Evolutionary conservation across 2,113 vertebrate genomes (phyloP), one percentile per base, ranked within the genome.

Genomic region (Phoenicopterus ruber): DNA sequence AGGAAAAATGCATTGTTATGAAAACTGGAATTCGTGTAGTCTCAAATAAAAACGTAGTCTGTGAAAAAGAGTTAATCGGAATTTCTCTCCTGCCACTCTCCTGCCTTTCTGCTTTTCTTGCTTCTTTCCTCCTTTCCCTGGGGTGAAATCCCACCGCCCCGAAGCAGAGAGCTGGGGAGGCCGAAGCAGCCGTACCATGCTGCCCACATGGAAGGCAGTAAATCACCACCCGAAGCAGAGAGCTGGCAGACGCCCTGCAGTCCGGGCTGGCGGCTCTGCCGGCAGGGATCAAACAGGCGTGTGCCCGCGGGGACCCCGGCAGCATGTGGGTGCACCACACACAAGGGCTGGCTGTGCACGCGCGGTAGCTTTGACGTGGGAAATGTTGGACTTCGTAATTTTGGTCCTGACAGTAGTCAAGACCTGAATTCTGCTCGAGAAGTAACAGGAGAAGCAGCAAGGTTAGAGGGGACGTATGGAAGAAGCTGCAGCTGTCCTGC

Each of bases 1-100:
- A 97, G 67, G 62, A 52, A 87, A 85, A 90, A 82, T 26, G 55
- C 86, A 54, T 90, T 95, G 89, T 86, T 95, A 77, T 59, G 82
- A 94, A 86, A 93, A 77, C 82, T 85, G 78, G 49, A 85, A 66
- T 70, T 62, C 66, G 50, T 96, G 17, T 29, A 66, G 32, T 70
- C 89, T 93, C 59, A 84, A 87, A 78, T 42, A 72, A 94, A 93
- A 89, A 67, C 3, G 21, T 17, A 73, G 47, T 8, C 29, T 63
- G 58, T 66, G 63, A 88, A 94, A 92, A 89, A 3, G 28, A 71
- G 28, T 80, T 88, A 32, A 72, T 65, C 46, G 52, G 58, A 80
- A 93, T 76, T 61, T 67, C 25, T 42, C 22, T 83, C 58, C 40
- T 81, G 50, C 42, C n/a, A 34, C 36, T 82, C 58, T 36, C 20